These are phyloP conservation scores for Hyposmocoma kahamanoa DNA, from an alignment of 1,140 invertebrate genomes.

Conservation along the genomic window DNA sequence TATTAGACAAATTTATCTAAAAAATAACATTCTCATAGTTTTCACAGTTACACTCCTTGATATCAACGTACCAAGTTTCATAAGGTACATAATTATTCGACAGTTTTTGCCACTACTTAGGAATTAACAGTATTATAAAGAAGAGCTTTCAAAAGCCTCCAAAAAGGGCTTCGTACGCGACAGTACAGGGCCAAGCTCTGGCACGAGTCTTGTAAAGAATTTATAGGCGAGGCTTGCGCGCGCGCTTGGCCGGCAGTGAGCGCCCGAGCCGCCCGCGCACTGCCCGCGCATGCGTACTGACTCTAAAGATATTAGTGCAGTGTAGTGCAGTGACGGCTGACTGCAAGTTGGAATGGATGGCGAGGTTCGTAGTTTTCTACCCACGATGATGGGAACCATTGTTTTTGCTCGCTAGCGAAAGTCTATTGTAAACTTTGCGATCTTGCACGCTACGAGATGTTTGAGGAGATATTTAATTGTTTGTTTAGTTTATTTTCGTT, in stretches of 20 bases:
- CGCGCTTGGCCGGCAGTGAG: conserved; percentile 33
- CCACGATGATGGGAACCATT: background rate
- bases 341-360: conserved; percentile 56
- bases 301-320: conserved; percentile 27
- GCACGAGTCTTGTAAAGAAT: conserved; percentile 61
- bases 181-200: conserved; percentile 53
- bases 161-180: conserved; percentile 34
- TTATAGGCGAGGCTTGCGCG: conserved; percentile 55
- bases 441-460: too few relatives aligned
- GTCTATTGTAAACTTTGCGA: too few relatives aligned
- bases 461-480: too few relatives aligned
- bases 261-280: conserved; percentile 23
- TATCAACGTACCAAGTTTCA: too few relatives aligned
- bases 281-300: conserved; percentile 12
- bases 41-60: too few relatives aligned
- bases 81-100: too few relatives aligned
- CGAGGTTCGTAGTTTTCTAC: conserved; percentile 36
- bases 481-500: too few relatives aligned
- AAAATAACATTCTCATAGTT: too few relatives aligned
- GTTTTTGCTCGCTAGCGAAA: background rate
- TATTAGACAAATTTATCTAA: too few relatives aligned
- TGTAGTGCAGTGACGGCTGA: conserved; percentile 31
- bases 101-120: too few relatives aligned
- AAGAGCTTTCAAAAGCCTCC: too few relatives aligned
- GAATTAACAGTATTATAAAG: too few relatives aligned